Evolutionary conservation across 2,113 vertebrate species (phyloP), one percentile per base, ranked within the genome.

Genomic region (Phylloscopus trochiloides): DNA sequence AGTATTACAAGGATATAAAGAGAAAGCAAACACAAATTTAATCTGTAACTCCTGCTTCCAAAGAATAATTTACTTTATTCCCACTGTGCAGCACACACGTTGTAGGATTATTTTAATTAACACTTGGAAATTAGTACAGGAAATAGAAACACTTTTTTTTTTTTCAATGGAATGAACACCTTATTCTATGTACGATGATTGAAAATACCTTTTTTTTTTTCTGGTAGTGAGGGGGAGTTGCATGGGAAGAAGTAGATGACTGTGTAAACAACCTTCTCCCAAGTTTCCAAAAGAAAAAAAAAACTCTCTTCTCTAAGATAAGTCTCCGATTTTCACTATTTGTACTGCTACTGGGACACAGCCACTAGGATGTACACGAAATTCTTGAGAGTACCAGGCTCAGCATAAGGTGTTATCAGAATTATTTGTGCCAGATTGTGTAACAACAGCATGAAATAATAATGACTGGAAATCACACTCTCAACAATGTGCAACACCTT

Each of bases 281-380:
- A 19, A 29, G 1, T 63, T 72, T 76, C 10, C 51, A 67, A 67
- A 87, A 29, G 10, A 77, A 75, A 48, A 80, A 85, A 85, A 40
- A 40, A 14, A 40, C 4, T 71, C 51, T 90, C 7, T 6, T 63
- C 54, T 78, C 72, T 48, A 78, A 50, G 40, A 8, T 14, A 57
- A 83, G 18, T 4, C 17, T 48, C 59, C 45, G 1, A 16, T 65
- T 87, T 79, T 75, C 31, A 14, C 28, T 75, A 13, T 38, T 74
- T 70, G n/a, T 42, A 78, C 13, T 72, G 19, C 22, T 54, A 26
- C 11, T 61, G 59, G 83, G 20, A 36, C 21, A 34, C 18, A 6
- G 19, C 20, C 26, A 54, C 3, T 57, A n/a, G 9, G 22, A 65
- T 21, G 34, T 51, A 55, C 1, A 2, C 1, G 0, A 71, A 70